Conservation (phyloP, 2,888 invertebrate species). For the Danaus chrysippus region DNA sequence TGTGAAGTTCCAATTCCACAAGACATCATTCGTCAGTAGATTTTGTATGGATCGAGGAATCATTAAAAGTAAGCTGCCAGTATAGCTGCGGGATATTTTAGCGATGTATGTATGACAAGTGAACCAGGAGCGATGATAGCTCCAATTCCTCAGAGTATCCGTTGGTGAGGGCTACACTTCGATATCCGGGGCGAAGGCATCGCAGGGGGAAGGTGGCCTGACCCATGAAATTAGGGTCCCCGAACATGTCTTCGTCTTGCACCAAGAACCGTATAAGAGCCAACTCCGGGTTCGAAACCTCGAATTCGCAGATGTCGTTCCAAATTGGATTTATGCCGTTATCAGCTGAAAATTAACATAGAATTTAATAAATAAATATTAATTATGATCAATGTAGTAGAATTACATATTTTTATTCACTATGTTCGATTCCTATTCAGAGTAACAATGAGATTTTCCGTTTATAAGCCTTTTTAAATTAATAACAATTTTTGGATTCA, state of each 20-base stretch:
- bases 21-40: no score
- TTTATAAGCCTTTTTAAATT: not conserved
- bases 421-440: not conserved
- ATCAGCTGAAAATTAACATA: constrained; percentile 79
- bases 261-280: constrained; percentile 93
- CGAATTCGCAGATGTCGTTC: constrained; percentile 93
- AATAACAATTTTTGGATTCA: no score
- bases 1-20: no score
- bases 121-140: constrained; percentile 91
- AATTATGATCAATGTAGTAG: not conserved
- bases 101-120: constrained; percentile 56
- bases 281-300: constrained; percentile 88
- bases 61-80: not conserved
- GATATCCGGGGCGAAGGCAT: constrained; percentile 90
- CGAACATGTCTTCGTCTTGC: constrained; percentile 98
- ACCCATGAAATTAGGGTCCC: constrained; percentile 97
- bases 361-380: not conserved
- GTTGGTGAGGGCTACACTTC: constrained; percentile 94
- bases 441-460: not conserved
- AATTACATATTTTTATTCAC: no score
- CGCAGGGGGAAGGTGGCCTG: constrained; percentile 95
- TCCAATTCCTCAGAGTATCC: constrained; percentile 95
- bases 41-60: no score
- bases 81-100: constrained; percentile 4
- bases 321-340: constrained; percentile 97